Base-by-base conservation (phyloP, 2,888 invertebrate genomes). In the Metalampra italica region DNA sequence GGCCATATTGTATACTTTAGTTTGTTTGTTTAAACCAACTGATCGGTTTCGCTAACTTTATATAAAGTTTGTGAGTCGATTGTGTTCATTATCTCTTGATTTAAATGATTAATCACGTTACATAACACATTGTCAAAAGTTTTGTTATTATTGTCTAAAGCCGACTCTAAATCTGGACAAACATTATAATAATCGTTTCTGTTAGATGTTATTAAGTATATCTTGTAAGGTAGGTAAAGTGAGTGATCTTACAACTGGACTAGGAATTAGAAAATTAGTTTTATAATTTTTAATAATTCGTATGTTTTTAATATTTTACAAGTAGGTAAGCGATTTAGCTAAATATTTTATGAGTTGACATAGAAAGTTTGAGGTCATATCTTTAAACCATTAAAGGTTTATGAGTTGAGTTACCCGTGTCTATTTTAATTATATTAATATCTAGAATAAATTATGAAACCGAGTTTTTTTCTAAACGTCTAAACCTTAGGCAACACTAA, bases 41-140 rank as follows among this genome's bases (percentile, higher is more conserved):
- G 32, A 48, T 47, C 45, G 45, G 40, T 52, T 55, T 45, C 15
- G 29, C 15, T 1, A 15, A 37, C 46, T 47, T 57, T 57, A 54
- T 56, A 57, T 56, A 53, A 46, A 36, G 47, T 56, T 56, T 8
- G 50, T 56, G 29, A n/a, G 1, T 3, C 12, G 29, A 12, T 42
- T 13, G n/a, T 29, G 12, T 42, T 37, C n/a, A 12, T 43, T 45
- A 45, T 45, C 51, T 56, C 49, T 56, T 43, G 7, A 34, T 13
- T 14, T 22, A 22, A 22, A 34, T 32, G 71, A 71, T 72, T 65
- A 48, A 56, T 49, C 70, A 68, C 67, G 63, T 68, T 58, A 53
- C 39, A 46, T 42, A 59, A 60, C 41, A 43, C 9, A 55, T 53
- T 32, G 32, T 32, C 32, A 8, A 32, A 32, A 32, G 11, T 32